These are phyloP conservation scores for Drosophila acutilabella DNA, from an alignment of 2,888 invertebrate genomes.

Conservation along the genomic window DNA sequence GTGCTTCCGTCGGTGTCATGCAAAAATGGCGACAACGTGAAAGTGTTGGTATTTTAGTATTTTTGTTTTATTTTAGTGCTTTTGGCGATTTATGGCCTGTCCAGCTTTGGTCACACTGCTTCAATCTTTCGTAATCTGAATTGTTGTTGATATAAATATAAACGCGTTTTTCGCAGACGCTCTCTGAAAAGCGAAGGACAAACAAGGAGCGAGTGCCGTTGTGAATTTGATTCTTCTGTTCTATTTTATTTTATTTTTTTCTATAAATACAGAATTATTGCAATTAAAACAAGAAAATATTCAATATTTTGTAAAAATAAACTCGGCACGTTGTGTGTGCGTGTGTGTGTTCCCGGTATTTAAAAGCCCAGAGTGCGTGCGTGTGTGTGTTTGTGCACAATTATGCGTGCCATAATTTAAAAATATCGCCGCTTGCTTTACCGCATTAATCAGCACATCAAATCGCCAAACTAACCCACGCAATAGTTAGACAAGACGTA, in stretches of 20 bases:
- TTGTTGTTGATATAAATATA: conserved; percentile 44
- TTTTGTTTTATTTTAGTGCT: not conserved
- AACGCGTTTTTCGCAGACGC: conserved; percentile 21
- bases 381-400: conserved; percentile 2
- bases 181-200: conserved; percentile 24
- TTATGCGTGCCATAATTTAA: conserved; percentile 26
- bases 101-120: conserved; percentile 22
- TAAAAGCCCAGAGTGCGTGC: conserved; percentile 15
- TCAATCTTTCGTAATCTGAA: conserved; percentile 41
- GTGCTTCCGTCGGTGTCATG: not conserved
- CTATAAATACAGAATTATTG: not conserved
- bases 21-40: not conserved
- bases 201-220: conserved; percentile 4
- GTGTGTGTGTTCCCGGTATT: conserved; percentile 25
- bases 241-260: not conserved
- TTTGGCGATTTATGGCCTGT: not conserved
- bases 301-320: conserved; percentile 5
- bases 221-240: not conserved
- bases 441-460: conserved; percentile 20
- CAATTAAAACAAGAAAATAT: conserved; percentile 4
- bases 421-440: conserved; percentile 32
- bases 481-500: conserved; percentile 2
- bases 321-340: conserved; percentile 17
- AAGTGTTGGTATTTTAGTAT: conserved; percentile 13
- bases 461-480: conserved; percentile 34